Percentiles rank a stretch among this genome's conserved stretches.
phyloP scores from a whole-genome alignment of 2,888 invertebrate genomes.

The Chloroclystis v-ata region DNA sequence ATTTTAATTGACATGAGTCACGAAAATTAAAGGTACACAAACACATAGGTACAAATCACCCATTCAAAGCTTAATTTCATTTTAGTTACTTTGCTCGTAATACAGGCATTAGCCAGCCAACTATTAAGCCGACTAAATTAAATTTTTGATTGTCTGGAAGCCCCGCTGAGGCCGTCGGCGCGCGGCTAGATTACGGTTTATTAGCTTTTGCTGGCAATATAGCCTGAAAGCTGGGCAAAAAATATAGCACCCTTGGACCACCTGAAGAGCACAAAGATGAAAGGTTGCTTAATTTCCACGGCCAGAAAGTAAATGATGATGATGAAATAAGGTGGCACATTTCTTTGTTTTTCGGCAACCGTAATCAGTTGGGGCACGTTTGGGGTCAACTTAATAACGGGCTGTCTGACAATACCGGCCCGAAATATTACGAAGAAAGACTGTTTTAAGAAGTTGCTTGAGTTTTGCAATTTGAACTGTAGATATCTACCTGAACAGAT shows the following conservation, averaged over 20 bases:
- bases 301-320: background rate
- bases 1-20: no score
- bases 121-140: conserved; percentile 22
- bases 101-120: conserved; percentile 19
- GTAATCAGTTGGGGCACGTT: conserved; percentile 2
- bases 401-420: background rate
- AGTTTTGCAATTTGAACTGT: conserved; percentile 1
- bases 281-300: conserved; percentile 4
- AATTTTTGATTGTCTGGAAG: conserved; percentile 23
- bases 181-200: conserved; percentile 23
- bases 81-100: conserved; percentile 15
- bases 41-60: background rate
- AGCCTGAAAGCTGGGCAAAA: conserved; percentile 13
- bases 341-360: conserved; percentile 4
- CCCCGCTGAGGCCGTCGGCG: conserved; percentile 13
- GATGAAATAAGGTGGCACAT: background rate
- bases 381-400: background rate
- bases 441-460: background rate
- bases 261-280: conserved; percentile 12
- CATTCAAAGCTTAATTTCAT: conserved; percentile 7
- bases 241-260: conserved; percentile 15
- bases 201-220: conserved; percentile 22
- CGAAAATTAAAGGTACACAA: background rate
- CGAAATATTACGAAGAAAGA: background rate
- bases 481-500: no score